Percentiles rank a stretch among this genome's conserved stretches.
phyloP scores from a whole-genome alignment of 2,113 vertebrate genomes.

The Puma concolor region DNA sequence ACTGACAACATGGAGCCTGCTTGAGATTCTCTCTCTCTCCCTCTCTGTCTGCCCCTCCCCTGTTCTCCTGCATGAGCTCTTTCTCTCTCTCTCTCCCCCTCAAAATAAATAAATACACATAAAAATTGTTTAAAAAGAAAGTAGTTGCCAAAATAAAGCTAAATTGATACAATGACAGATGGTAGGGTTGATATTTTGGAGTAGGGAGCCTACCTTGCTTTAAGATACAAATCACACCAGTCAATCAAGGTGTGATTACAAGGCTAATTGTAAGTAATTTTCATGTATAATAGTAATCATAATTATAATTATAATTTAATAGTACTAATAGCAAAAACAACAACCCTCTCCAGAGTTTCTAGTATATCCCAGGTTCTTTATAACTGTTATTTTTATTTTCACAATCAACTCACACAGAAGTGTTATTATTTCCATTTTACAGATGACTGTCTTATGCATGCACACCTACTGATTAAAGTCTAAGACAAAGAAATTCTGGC shows the following conservation, averaged over 20 bases:
- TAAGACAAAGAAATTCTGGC: not conserved
- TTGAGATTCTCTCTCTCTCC: too few species aligned
- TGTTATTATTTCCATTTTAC: conserved; percentile 2
- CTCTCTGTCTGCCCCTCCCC: too few species aligned
- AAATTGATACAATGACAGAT: not conserved
- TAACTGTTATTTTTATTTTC: not conserved
- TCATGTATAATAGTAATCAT: not conserved
- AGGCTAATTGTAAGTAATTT: not conserved
- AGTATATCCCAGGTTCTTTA: not conserved
- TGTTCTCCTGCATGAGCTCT: too few species aligned
- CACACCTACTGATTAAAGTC: not conserved
- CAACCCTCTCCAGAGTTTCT: not conserved
- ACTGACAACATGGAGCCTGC: too few species aligned
- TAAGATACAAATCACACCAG: not conserved
- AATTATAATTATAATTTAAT: conserved; percentile 40
- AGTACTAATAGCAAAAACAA: not conserved
- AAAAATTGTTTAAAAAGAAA: not conserved
- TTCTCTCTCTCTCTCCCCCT: too few species aligned
- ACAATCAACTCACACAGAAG: not conserved
- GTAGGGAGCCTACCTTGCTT: not conserved
- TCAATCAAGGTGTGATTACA: not conserved
- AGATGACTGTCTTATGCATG: not conserved
- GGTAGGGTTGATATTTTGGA: not conserved
- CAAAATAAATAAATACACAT: too few species aligned
- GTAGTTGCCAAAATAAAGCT: not conserved